phyloP scores from a whole-genome alignment of 53 echinoderm and acorn worm genomes.

The Holothuria leucospilota region DNA sequence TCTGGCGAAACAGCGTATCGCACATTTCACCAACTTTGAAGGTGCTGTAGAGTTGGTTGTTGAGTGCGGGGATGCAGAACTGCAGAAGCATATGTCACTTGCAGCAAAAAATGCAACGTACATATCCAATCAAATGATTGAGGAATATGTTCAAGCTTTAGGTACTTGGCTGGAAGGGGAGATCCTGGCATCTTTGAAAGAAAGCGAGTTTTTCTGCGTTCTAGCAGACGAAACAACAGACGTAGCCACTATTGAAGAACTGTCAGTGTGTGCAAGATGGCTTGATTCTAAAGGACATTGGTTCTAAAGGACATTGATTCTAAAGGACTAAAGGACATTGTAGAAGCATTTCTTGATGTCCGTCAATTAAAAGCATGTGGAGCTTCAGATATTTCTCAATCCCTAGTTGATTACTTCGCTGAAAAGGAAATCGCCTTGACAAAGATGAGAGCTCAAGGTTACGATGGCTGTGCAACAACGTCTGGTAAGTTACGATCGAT shows the following conservation, averaged over 20 bases:
- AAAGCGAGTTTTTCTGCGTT: conserved; percentile 1
- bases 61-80: background rate
- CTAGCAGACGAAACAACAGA: conserved; percentile 14
- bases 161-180: conserved; percentile 12
- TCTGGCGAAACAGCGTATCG: background rate
- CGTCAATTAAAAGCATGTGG: conserved; percentile 29
- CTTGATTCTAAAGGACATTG: background rate
- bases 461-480: conserved; percentile 26
- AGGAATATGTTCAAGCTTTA: conserved; percentile 8
- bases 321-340: background rate
- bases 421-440: background rate
- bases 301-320: background rate
- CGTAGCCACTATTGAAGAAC: background rate
- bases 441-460: conserved; percentile 21
- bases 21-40: conserved; percentile 33
- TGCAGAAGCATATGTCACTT: background rate
- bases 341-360: conserved; percentile 16
- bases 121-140: conserved; percentile 11
- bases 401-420: background rate
- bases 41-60: background rate
- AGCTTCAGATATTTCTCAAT: background rate
- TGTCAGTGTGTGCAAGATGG: conserved; percentile 16
- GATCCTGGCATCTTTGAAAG: conserved; percentile 7
- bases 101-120: conserved; percentile 10
- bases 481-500: conserved; percentile 10